phyloP scores from a whole-genome alignment of 1,140 invertebrate species.

The Tetranychus cinnabarinus region DNA sequence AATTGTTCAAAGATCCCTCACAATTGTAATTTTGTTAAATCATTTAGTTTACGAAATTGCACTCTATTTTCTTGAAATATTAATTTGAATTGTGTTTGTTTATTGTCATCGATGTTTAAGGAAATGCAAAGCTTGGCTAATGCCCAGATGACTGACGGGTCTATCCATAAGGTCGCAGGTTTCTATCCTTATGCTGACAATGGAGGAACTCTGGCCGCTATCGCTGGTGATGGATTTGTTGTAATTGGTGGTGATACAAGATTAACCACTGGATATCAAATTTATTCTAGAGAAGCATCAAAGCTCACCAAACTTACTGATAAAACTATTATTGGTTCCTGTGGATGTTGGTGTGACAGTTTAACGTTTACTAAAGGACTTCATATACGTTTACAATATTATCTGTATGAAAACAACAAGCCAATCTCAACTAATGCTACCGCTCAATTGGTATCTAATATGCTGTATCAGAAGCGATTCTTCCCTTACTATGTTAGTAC shows the following conservation, averaged over 20 bases:
- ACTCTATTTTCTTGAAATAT: too few relatives aligned
- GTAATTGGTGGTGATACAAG: slow-evolving; percentile 76
- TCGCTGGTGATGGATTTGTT: slow-evolving; percentile 72
- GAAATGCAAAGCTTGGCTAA: too few relatives aligned
- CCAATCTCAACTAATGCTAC: slow-evolving; percentile 71
- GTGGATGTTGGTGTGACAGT: slow-evolving; percentile 96
- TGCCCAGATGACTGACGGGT: too few relatives aligned
- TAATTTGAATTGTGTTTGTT: too few relatives aligned
- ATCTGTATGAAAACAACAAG: slow-evolving; percentile 81
- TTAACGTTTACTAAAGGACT: slow-evolving; percentile 67
- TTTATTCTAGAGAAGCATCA: slow-evolving; percentile 67
- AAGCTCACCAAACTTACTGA: slow-evolving; percentile 46
- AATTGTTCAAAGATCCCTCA: too few relatives aligned
- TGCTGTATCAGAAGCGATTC: slow-evolving; percentile 88
- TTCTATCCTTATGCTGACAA: slow-evolving; percentile 11
- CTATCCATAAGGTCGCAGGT: neutral
- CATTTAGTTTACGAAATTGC: too few relatives aligned
- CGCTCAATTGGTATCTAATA: slow-evolving; percentile 81
- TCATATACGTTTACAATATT: slow-evolving; percentile 74
- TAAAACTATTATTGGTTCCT: slow-evolving; percentile 57
- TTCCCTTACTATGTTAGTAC: slow-evolving; percentile 97
- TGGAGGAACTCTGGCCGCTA: slow-evolving; percentile 46
- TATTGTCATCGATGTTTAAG: too few relatives aligned
- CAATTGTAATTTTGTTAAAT: too few relatives aligned
- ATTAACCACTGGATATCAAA: slow-evolving; percentile 66